Base-by-base conservation (phyloP, 2,888 invertebrate genomes). In the Graphium colonna region DNA sequence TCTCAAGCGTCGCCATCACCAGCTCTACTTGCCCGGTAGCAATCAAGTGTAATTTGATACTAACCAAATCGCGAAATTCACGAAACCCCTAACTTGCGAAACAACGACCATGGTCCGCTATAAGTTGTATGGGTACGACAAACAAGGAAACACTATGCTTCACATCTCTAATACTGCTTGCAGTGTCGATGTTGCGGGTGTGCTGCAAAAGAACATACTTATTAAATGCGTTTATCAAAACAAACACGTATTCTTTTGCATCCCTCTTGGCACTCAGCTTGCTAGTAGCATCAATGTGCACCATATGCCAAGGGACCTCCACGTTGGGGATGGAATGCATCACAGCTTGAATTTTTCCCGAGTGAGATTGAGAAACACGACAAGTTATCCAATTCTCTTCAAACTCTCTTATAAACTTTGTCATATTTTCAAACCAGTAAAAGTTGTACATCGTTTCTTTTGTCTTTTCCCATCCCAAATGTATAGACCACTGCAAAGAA, bases 191-290 rank as follows among this genome's bases (percentile, higher is more conserved):
- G n/a, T n/a, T n/a, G n/a, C n/a, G n/a, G n/a, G n/a, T n/a, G n/a
- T 64, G 47, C 31, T 64, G 57, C n/a, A n/a, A n/a, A n/a, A n/a
- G n/a, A n/a, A n/a, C n/a, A n/a, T n/a, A n/a, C n/a, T n/a, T n/a
- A n/a, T n/a, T n/a, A n/a, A n/a, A n/a, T n/a, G n/a, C n/a, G n/a
- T n/a, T n/a, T n/a, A n/a, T n/a, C n/a, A n/a, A 58, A 1, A 67
- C 68, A 0, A 60, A 63, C 0, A 10, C 40, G 26, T 70, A 68
- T 33, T 70, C 65, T 33, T 67, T 67, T 1, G 48, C 26, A 8
- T 67, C 61, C 16, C 63, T 67, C 17, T 68, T 72, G 0, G 65
- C 68, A 16, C 65, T 67, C 0, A 70, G 51, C 21, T 67, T 66
- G 0, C 68, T 68, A 0, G 62, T 60, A 1, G 64, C 12, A 17